Evolutionary conservation across 2,113 vertebrate genomes (phyloP), one percentile per base, ranked within the genome.

Genomic region (Psammodynastes pulverulentus): DNA sequence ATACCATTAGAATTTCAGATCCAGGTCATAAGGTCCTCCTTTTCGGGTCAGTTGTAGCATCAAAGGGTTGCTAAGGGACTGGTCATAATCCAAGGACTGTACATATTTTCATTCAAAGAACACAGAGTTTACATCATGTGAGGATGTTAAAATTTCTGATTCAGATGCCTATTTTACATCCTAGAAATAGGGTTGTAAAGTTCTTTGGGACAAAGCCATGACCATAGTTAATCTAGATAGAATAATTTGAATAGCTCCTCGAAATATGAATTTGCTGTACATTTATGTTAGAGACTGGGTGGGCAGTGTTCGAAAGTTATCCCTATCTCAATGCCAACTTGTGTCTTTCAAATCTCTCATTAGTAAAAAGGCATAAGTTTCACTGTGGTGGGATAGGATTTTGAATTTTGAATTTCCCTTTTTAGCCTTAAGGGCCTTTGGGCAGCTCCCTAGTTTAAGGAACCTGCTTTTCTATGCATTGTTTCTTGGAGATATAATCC

Each of bases 341-440:
- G 79, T 92, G 45, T 45, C 54, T 89, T 92, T 89, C 45, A 92
- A 89, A 89, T 89, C 72, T 91, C 67, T 52, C 29, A 21, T 72
- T 86, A 88, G 88, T 53, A 89, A n/a, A n/a, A 17, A 29, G 52
- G 53, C 86, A 46, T 86, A 92, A 39, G 46, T n/a, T 26, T 85
- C 89, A 87, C 88, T 29, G 23, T 4, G 85, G 85, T 79, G 92
- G 92, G 45, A 67, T 91, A 87, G 91, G 58, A 23, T 90, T 90
- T 89, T 3, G 0, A 9, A 39, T 90, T 89, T 87, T 87, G 62
- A 90, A 0, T 89, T 92, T 95, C 92, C 46, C 89, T 0, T 3
- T 85, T 79, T 93, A 58, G 39, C 72, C 87, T 89, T 79, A 43
- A 79, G 54, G 72, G 67, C n/a, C 79, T 89, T 89, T 92, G 49